Evolutionary conservation across 2,888 invertebrate species (phyloP).

Genomic region (Melolontha melolontha): DNA sequence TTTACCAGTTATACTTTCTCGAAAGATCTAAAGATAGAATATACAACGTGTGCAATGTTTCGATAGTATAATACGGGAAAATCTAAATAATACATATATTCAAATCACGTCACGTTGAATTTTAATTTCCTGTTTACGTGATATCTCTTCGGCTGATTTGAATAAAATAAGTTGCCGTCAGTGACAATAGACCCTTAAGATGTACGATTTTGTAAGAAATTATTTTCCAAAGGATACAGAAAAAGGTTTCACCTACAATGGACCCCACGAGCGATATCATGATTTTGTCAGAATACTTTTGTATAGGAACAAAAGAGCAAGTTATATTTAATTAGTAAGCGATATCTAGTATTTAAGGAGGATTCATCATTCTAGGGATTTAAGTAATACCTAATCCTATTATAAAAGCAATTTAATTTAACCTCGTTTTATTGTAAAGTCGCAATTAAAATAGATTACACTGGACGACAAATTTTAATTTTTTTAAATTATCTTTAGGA

Average conservation of each 20-base stretch:
- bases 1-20: too few relatives aligned
- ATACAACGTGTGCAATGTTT: too few relatives aligned
- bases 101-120: conserved; percentile 1
- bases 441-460: too few relatives aligned
- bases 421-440: conserved; percentile 7
- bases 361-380: conserved; percentile 21
- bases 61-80: too few relatives aligned
- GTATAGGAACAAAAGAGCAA: not conserved
- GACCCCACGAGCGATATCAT: not conserved
- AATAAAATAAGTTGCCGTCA: conserved; percentile 14
- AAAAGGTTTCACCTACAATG: conserved; percentile 15
- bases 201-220: conserved; percentile 12
- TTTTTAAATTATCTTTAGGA: too few relatives aligned
- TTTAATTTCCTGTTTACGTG: conserved; percentile 21
- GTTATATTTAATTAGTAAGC: conserved; percentile 17
- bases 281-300: conserved; percentile 10
- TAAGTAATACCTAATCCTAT: conserved; percentile 22
- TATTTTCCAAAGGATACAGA: conserved; percentile 11
- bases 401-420: conserved; percentile 9
- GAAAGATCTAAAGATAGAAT: too few relatives aligned
- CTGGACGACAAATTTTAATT: too few relatives aligned
- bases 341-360: conserved; percentile 10
- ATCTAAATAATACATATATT: too few relatives aligned
- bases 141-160: conserved; percentile 12
- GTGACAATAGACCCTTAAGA: conserved; percentile 1